phyloP scores from a whole-genome alignment of 2,797 vertebrate genomes.

The Chanos chanos region DNA sequence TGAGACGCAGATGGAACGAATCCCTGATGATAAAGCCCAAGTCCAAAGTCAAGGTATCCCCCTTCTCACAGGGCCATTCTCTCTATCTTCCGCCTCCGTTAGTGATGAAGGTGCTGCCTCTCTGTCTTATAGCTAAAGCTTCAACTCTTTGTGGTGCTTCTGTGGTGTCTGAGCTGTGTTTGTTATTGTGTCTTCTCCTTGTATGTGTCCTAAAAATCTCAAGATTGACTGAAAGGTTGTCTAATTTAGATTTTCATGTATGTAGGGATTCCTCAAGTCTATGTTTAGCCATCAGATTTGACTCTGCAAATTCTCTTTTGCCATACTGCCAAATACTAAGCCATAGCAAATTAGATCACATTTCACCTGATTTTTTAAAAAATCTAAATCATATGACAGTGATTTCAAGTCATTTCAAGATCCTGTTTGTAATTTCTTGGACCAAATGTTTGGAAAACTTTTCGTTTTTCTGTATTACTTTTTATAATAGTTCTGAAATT shows the following conservation, averaged over 20 bases:
- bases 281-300: too few relatives aligned
- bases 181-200: conserved; percentile 68
- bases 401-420: neutral
- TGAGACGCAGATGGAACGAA: conserved; percentile 99
- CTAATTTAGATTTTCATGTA: conserved; percentile 26
- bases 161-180: conserved; percentile 74
- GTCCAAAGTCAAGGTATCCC: conserved; percentile 97
- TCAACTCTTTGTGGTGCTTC: conserved; percentile 66
- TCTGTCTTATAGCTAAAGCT: conserved; percentile 80
- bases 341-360: neutral
- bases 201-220: conserved; percentile 80
- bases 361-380: neutral
- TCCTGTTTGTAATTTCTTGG: too few relatives aligned
- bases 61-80: conserved; percentile 82
- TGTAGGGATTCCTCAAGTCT: conserved; percentile 30
- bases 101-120: conserved; percentile 74
- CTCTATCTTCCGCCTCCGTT: conserved; percentile 84
- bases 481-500: too few relatives aligned
- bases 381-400: neutral
- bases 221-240: conserved; percentile 80
- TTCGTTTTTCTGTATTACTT: too few relatives aligned
- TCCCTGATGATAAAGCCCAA: conserved; percentile 92
- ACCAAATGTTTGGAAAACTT: too few relatives aligned
- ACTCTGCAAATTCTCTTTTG: too few relatives aligned
- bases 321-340: neutral